Evolutionary conservation across 2,888 invertebrate genomes (phyloP).

Genomic region (Archips crataeganus): DNA sequence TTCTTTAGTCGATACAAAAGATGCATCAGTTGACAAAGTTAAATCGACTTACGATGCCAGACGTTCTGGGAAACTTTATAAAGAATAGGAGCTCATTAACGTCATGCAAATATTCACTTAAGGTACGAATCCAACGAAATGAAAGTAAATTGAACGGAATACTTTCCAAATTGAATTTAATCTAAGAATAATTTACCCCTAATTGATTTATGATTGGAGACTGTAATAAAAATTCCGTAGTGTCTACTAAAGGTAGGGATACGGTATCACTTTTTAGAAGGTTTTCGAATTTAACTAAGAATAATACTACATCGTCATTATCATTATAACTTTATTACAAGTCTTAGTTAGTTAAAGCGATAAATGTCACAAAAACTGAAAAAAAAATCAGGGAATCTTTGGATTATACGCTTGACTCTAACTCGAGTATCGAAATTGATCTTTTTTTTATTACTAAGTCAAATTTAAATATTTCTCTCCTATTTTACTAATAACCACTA

Average conservation of each 20-base stretch:
- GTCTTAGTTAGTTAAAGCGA: too few relatives aligned
- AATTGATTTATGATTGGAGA: constrained; percentile 41
- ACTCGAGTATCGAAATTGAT: too few relatives aligned
- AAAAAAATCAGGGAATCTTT: too few relatives aligned
- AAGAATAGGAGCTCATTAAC: constrained; percentile 61
- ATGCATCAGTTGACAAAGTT: background rate
- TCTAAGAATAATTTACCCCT: constrained; percentile 36
- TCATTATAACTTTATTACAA: too few relatives aligned
- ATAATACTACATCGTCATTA: background rate
- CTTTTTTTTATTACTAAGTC: too few relatives aligned
- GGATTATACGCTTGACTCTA: too few relatives aligned
- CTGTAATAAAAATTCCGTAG: background rate
- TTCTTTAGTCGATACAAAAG: too few relatives aligned
- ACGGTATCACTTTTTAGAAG: background rate
- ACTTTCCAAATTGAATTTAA: constrained; percentile 44
- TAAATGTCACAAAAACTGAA: too few relatives aligned
- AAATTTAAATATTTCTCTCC: too few relatives aligned
- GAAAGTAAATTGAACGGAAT: constrained; percentile 67
- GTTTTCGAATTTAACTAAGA: background rate
- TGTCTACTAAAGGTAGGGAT: background rate
- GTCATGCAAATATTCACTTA: constrained; percentile 81
- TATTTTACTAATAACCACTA: too few relatives aligned
- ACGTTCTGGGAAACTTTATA: constrained; percentile 8
- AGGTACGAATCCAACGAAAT: constrained; percentile 52
- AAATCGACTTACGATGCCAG: background rate